Percentiles rank a stretch among this genome's conserved stretches.
Evolutionary conservation across 2,113 vertebrate genomes (phyloP).

Genomic region (human (Homo sapiens)): DNA sequence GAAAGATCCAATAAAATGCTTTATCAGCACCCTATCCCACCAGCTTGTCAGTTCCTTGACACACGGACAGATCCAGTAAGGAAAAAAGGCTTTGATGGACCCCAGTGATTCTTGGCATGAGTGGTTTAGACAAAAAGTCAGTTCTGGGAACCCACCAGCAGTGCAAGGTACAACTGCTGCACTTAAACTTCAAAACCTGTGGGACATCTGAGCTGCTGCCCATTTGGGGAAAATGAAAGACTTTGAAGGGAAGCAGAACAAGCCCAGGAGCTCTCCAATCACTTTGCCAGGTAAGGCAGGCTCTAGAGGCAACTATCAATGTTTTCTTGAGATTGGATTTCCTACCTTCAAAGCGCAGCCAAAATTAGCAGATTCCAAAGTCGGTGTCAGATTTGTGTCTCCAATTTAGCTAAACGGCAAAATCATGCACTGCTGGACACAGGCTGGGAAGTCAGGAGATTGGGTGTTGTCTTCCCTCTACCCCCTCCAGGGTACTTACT

Average conservation of each 20-base stretch:
- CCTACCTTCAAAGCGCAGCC: neutral
- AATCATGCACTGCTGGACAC: neutral
- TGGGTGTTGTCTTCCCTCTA: neutral
- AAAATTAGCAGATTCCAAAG: neutral
- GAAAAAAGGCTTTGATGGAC: neutral
- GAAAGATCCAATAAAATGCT: neutral
- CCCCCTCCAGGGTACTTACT: slow-evolving; percentile 68
- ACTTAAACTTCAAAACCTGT: neutral
- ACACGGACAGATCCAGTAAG: neutral
- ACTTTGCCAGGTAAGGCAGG: neutral
- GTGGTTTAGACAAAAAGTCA: neutral
- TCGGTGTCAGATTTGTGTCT: neutral
- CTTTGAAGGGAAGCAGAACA: neutral
- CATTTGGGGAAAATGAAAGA: neutral
- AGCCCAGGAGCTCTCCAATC: neutral
- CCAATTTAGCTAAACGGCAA: neutral
- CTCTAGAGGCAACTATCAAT: neutral
- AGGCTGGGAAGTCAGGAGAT: neutral
- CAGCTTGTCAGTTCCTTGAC: neutral
- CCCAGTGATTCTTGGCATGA: neutral
- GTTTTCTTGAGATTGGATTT: neutral
- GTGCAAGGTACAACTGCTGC: neutral
- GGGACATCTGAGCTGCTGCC: neutral
- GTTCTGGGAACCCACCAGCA: neutral
- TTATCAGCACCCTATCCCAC: neutral